A percentile compares a stretch with the other conserved stretches of the same genome.
These are phyloP conservation scores for Sinocyclocheilus anophthalmus DNA, from an alignment of 2,113 vertebrate species.

Conservation along the genomic window DNA sequence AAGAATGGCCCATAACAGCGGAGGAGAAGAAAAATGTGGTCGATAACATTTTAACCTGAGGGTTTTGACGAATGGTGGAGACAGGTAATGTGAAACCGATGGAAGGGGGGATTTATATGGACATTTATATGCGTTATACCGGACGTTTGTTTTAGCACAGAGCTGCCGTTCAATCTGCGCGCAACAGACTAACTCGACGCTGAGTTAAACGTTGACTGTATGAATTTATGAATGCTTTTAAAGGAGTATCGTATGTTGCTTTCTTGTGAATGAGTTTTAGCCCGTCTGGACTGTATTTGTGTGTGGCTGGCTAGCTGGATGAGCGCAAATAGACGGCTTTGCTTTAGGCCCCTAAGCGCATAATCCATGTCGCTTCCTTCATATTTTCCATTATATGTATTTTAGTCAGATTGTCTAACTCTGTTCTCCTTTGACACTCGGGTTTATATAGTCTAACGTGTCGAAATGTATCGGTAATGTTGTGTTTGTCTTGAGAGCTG, in stretches of 20 bases:
- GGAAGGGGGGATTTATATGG: background rate
- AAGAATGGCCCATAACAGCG: background rate
- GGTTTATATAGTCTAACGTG: background rate
- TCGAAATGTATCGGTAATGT: constrained; percentile 1
- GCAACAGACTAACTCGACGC: background rate
- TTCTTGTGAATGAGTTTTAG: constrained; percentile 22
- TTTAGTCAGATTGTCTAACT: background rate
- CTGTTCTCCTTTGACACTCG: background rate
- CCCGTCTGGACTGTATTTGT: constrained; percentile 1
- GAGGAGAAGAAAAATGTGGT: background rate
- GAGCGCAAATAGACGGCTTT: background rate
- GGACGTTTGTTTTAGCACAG: background rate
- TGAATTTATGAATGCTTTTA: background rate
- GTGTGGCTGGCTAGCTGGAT: constrained; percentile 21
- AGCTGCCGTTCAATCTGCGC: background rate
- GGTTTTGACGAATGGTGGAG: background rate
- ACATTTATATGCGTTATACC: background rate
- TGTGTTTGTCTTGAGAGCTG: constrained; percentile 2
- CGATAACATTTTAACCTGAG: constrained; percentile 15
- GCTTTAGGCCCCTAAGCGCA: constrained; percentile 9
- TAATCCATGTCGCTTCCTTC: background rate
- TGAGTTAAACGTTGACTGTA: background rate
- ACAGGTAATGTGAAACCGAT: constrained; percentile 29
- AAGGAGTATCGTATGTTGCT: background rate
- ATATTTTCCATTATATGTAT: background rate